phyloP scores from a whole-genome alignment of 2,113 vertebrate species.

The Neopipo cinnamomea region DNA sequence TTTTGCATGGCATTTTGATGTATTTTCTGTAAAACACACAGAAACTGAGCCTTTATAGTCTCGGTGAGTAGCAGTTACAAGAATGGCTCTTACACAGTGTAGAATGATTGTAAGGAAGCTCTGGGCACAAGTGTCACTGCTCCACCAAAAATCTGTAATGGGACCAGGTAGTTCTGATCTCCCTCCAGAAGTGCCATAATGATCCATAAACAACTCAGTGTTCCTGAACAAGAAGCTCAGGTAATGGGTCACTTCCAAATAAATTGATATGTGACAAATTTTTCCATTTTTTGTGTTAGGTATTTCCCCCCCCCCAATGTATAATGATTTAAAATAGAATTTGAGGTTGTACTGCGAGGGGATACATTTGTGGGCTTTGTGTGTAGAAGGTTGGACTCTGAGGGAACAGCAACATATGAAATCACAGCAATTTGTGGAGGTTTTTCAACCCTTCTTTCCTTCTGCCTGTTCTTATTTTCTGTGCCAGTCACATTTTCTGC shows the following conservation, averaged over 20 bases:
- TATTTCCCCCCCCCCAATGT: not conserved
- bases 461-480: not conserved
- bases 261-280: not conserved
- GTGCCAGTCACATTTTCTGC: not conserved
- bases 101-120: not conserved
- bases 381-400: not conserved
- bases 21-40: not conserved
- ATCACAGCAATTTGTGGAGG: not conserved
- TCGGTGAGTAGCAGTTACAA: not conserved
- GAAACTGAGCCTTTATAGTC: not conserved
- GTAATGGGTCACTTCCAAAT: not conserved
- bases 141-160: not conserved
- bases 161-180: not conserved
- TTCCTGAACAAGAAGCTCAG: not conserved
- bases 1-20: not conserved
- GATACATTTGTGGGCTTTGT: accelerated
- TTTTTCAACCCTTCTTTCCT: not conserved
- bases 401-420: not conserved
- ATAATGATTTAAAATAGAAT: not conserved
- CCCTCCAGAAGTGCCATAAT: not conserved
- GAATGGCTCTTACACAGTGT: accelerated
- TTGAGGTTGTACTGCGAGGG: not conserved
- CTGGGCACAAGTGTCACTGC: not conserved
- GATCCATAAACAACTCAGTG: not conserved
- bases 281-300: accelerated